Base-by-base conservation (phyloP, 1,140 invertebrate genomes). In the Sycophaga agraensis region DNA sequence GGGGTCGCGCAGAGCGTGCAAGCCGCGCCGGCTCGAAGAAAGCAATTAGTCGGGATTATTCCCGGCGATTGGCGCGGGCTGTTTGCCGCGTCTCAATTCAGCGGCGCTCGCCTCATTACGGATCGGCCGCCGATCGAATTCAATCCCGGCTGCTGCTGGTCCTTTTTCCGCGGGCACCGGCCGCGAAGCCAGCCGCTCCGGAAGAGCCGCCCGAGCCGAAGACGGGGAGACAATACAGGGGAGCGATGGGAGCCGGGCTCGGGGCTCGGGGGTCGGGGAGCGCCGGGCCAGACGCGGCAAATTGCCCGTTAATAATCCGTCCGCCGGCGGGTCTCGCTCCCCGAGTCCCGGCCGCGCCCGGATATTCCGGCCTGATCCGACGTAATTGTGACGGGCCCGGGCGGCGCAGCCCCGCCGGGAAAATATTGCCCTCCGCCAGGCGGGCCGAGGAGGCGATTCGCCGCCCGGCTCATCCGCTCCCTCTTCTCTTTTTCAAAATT, bases 291-390 rank as follows among this genome's bases (percentile, higher is more conserved):
- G 74, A 79, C 74, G 73, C 75, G 73, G 74, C 75, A 80, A 78
- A 79, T 80, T 78, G 73, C 73, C 74, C 78, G 76, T 77, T 79
- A 78, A 78, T 79, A 80, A 80, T 79, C 73, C 70, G 66, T 70
- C 67, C 57, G 66, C 65, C 46, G 66, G 63, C 66, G 68, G 66
- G 70, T 70, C 66, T 65, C 66, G 40, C 62, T 37, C 19, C 46
- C 50, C 34, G 40, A 64, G 31, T 31, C 28, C 28, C 26, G 34
- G 0, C 6, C n/a, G 39, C 17, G 28, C 28, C 28, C 5, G 28
- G 64, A 59, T 78, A 78, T 75, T 78, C 69, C 67, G 70, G 68
- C 64, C 73, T 77, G 77, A 80, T 78, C 77, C 76, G 73, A 75
- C 76, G 76, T 78, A 74, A 78, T 78, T 77, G 76, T 66, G 69